phyloP scores from a whole-genome alignment of 2,888 invertebrate genomes.

The Rhodophaea formosa region DNA sequence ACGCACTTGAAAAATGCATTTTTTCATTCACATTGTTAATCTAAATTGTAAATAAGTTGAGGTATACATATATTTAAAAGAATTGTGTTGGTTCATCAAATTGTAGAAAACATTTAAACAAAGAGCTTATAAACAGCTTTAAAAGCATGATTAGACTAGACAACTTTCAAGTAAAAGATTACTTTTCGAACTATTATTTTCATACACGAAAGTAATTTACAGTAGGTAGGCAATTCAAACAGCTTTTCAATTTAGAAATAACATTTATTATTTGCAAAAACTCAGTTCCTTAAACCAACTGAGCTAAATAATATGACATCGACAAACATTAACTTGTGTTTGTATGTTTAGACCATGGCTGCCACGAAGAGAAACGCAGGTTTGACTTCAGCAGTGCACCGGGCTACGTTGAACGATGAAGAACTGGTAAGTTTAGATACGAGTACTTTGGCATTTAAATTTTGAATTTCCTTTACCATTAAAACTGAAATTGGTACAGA shows the following conservation, averaged over 20 bases:
- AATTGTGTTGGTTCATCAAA: conserved; percentile 7
- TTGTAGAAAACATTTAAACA: conserved; percentile 9
- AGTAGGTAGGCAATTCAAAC: conserved; percentile 33
- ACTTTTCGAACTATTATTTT: conserved; percentile 1
- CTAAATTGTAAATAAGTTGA: conserved; percentile 1
- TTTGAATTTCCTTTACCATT: no score
- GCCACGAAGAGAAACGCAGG: conserved; percentile 98
- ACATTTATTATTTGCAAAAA: conserved; percentile 27
- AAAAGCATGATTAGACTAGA: conserved; percentile 53
- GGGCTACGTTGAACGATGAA: conserved; percentile 98
- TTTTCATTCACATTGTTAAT: conserved; percentile 21
- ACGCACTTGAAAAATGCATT: conserved; percentile 37
- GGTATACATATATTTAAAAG: neutral
- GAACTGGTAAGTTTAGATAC: conserved; percentile 91
- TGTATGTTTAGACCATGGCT: conserved; percentile 94
- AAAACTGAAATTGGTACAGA: no score
- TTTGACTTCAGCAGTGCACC: conserved; percentile 96
- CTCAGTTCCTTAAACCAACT: conserved; percentile 39
- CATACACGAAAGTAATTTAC: neutral
- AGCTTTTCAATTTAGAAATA: conserved; percentile 34
- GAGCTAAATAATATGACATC: conserved; percentile 25
- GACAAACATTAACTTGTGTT: conserved; percentile 7
- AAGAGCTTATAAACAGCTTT: conserved; percentile 57
- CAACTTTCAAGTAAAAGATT: conserved; percentile 14
- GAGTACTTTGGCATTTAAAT: no score